Evolutionary conservation across 1,140 invertebrate genomes (phyloP), one percentile per base, ranked within the genome.

Genomic region (Anastrepha ludens): DNA sequence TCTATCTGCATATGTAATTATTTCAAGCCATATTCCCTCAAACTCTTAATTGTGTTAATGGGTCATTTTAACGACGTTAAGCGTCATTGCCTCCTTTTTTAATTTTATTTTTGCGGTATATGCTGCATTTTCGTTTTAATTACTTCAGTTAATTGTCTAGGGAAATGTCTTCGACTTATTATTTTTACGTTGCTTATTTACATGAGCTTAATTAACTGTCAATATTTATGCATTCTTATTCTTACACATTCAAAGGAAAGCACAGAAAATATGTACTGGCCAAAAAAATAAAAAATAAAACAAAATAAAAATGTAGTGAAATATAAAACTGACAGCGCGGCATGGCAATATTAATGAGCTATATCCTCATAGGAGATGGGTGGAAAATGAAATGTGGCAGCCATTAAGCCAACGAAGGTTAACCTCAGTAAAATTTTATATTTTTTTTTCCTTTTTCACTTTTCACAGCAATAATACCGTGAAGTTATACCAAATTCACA

Each of bases 221-320:
- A 74, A 74, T 74, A 74, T 74, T 74, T 74, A 74, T 74, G 70
- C 44, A 74, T 74, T 74, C 70, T 74, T 74, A 74, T 74, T 74
- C 70, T 74, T 74, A 47, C 44, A 74, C 15, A 47, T 47, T 67
- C 5, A 74, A 74, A 44, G 11, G 70, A 74, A 29, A 74, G 70
- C 1, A n/a, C 44, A 74, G 8, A 41, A 70, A 47, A 47, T 47
- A 47, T 29, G 15, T 41, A n/a, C 5, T 11, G 41, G 11, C 8
- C 29, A 41, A 1, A n/a, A 15, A 15, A 6, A 17, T 29, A 47
- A 50, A 17, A 74, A n/a, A 47, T 29, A 47, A n/a, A 70, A 41
- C 3, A 41, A 11, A 13, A 11, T 2, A 47, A 47, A 17, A 74
- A 17, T 11, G 13, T 29, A 41, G 39, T 11, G 39, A 67, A 64